Base-by-base conservation (phyloP, 1,140 invertebrate genomes). In the Anoplophora glabripennis region DNA sequence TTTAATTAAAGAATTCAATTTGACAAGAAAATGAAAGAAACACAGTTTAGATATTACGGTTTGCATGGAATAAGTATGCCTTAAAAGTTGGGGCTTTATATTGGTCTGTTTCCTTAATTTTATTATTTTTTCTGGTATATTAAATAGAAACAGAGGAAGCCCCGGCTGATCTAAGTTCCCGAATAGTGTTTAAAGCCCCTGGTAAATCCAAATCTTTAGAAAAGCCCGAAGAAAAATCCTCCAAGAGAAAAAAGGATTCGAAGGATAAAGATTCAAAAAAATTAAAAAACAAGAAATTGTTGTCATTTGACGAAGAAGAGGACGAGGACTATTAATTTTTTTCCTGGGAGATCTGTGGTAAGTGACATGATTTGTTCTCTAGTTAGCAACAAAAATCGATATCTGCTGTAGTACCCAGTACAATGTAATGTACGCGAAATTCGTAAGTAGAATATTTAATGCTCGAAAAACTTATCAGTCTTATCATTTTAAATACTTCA, bases 301-400 rank as follows among this genome's bases (percentile, higher is more conserved):
- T 83, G 14, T 83, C 82, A 1, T 83, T 83, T 56, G 69, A 79
- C 59, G 73, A 77, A 38, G 74, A 81, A 9, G 79, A 83, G 57
- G 77, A 81, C 53, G 76, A 81, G 46, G 53, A 71, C 14, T 67
- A 59, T 62, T 35, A 28, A 28, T 28, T 28, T 28, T 28, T 47
- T 60, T 45, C 17, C 11, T 14, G 45, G 3, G 11, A 14, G 11
- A 47, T 21, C 11, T 14, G 18, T 14, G 11, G 18, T 47, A 47
- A 47, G 45, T 14, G 45, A 47, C 21, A 15, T 21, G 4, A 47
- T 47, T 47, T 47, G 11, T 15, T 47, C 18, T 14, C 18, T 15
- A 47, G 12, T 47, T 47, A 15, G 18, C 48, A 11, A 34, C 14
- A 11, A 40, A 40, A 40, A 40, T 14, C 37, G 37, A 11, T 40